phyloP scores from a whole-genome alignment of 2,888 invertebrate species.

The Scaptomyza reducta region DNA sequence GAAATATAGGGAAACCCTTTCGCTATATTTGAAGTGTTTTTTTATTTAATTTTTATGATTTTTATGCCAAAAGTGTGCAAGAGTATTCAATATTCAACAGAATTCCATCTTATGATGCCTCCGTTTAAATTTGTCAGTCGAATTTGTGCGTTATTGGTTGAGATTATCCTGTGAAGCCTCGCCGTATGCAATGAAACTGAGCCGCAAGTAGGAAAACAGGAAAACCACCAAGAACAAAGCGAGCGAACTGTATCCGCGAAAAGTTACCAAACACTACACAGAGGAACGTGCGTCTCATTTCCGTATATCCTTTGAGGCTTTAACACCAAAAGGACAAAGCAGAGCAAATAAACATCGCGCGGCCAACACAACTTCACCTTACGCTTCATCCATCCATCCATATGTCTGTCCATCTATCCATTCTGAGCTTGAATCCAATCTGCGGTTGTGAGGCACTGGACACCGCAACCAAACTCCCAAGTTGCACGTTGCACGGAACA shows the following conservation, averaged over 20 bases:
- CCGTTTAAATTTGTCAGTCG: background rate
- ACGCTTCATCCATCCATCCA: background rate
- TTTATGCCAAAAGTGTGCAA: too few relatives aligned
- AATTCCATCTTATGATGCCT: too few relatives aligned
- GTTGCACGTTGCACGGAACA: conserved; percentile 17
- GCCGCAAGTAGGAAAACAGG: conserved; percentile 3
- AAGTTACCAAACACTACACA: too few relatives aligned
- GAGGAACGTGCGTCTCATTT: background rate
- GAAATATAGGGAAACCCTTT: background rate
- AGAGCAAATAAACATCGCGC: conserved; percentile 21
- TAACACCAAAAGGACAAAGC: conserved; percentile 13
- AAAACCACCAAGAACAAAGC: conserved; percentile 24
- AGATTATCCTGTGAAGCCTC: conserved; percentile 32
- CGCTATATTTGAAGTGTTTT: too few relatives aligned
- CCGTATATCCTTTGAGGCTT: conserved; percentile 34
- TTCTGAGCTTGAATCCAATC: conserved; percentile 6
- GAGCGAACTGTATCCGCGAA: background rate
- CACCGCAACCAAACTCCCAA: conserved; percentile 31
- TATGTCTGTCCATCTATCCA: background rate
- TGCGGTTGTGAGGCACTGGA: conserved; percentile 38
- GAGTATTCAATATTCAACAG: background rate
- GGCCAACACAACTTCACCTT: conserved; percentile 1
- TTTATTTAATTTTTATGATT: too few relatives aligned
- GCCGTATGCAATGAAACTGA: conserved; percentile 38
- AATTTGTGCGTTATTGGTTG: conserved; percentile 63